Evolutionary conservation across 2,888 invertebrate species (phyloP).

Genomic region (Caenorhabditis wallacei): DNA sequence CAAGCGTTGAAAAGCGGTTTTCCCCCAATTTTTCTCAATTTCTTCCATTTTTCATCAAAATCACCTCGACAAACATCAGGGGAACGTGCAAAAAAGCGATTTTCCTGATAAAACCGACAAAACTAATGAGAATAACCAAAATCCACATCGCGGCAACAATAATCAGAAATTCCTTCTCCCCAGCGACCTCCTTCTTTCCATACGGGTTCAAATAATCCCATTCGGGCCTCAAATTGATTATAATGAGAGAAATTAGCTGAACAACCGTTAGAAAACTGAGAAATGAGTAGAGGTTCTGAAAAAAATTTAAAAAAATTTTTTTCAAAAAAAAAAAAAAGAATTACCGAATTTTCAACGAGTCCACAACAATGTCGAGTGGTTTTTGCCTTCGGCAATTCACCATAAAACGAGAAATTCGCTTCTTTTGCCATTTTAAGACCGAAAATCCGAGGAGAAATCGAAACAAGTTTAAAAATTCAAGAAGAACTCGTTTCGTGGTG

Average conservation of each 20-base stretch:
- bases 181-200: neutral
- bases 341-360: constrained; percentile 3
- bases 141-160: constrained; percentile 2
- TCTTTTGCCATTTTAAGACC: constrained; percentile 36
- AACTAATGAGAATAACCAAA: neutral
- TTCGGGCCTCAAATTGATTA: neutral
- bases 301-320: neutral
- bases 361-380: constrained; percentile 39
- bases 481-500: neutral
- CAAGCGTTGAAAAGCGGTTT: too few species aligned
- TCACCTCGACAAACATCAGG: constrained; percentile 7
- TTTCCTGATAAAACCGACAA: neutral
- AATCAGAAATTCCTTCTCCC: neutral
- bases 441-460: neutral
- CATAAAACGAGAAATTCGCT: constrained; percentile 37
- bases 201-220: neutral
- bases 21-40: neutral
- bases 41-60: neutral
- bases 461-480: neutral
- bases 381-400: constrained; percentile 21
- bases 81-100: constrained; percentile 13
- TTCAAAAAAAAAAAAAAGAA: too few species aligned
- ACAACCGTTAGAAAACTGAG: neutral
- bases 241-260: neutral
- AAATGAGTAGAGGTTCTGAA: neutral